Conservation (phyloP, 1,140 invertebrate species). For the Eumeta japonica region DNA sequence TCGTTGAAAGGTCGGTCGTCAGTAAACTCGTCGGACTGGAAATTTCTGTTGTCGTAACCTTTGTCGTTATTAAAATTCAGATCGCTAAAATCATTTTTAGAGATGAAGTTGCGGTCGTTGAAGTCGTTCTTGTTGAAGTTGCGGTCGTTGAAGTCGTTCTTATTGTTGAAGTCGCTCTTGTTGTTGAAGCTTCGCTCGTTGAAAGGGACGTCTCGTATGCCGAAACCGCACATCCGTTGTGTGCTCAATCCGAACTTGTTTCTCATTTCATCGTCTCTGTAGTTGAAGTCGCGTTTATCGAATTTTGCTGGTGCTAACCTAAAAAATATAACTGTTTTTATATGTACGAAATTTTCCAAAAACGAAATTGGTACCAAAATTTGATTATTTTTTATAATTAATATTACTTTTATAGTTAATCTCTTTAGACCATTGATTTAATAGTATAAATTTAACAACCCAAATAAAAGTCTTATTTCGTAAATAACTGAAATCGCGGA, state of each 20-base stretch:
- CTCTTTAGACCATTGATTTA: too few relatives aligned
- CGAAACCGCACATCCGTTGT: conserved; percentile 44
- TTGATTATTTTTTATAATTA: too few relatives aligned
- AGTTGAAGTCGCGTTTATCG: conserved; percentile 39
- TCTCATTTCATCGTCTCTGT: conserved; percentile 41
- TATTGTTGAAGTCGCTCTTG: conserved; percentile 31
- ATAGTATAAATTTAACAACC: too few relatives aligned
- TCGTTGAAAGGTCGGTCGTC: background rate
- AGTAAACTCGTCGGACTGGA: background rate
- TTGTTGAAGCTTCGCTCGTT: conserved; percentile 40
- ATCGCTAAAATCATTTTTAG: conserved; percentile 29
- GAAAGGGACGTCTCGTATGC: conserved; percentile 39
- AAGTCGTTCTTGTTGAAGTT: conserved; percentile 32
- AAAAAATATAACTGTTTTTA: too few relatives aligned
- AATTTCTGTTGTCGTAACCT: background rate
- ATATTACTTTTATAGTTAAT: too few relatives aligned
- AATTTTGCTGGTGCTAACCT: conserved; percentile 26
- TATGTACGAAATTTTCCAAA: too few relatives aligned
- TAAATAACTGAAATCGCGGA: too few relatives aligned
- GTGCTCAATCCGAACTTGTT: conserved; percentile 46
- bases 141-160: conserved; percentile 28
- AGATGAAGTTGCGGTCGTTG: conserved; percentile 40
- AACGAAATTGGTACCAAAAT: too few relatives aligned
- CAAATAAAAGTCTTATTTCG: too few relatives aligned
- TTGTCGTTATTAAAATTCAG: too few relatives aligned